Evolutionary conservation across 92 coral and sea anemone species (phyloP).

Genomic region (Micromussa lordhowensis): DNA sequence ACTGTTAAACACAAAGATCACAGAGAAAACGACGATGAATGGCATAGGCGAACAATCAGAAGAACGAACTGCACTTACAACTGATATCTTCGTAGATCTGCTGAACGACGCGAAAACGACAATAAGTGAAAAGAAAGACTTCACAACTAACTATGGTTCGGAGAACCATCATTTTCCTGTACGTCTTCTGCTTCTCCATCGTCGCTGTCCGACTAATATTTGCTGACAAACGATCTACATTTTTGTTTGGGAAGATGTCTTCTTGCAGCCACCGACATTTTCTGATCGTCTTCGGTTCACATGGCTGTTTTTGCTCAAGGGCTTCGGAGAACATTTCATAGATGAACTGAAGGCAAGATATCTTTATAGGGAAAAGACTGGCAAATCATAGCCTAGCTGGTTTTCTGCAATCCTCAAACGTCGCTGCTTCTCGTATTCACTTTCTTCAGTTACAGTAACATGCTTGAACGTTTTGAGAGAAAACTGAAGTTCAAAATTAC

Average conservation of each 20-base stretch:
- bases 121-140: too few species aligned
- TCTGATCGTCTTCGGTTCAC: constrained; percentile 27
- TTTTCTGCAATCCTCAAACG: not conserved
- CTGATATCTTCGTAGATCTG: too few species aligned
- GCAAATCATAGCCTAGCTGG: not conserved
- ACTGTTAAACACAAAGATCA: too few species aligned
- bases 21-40: too few species aligned
- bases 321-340: not conserved
- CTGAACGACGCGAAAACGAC: too few species aligned
- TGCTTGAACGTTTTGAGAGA: not conserved
- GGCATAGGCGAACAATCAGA: too few species aligned
- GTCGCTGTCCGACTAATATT: constrained; percentile 38
- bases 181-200: constrained; percentile 62
- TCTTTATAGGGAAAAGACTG: not conserved
- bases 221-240: constrained; percentile 62
- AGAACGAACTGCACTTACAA: too few species aligned
- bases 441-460: not conserved
- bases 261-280: constrained; percentile 16
- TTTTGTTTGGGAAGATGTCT: constrained; percentile 85
- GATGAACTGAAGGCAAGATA: not conserved
- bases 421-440: not conserved
- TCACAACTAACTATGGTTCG: too few species aligned
- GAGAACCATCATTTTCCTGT: constrained; percentile 59
- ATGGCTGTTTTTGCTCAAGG: not conserved
- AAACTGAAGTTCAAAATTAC: not conserved